These are phyloP conservation scores for Ctenosaura bakeri DNA, from an alignment of 2,797 vertebrate species.

Conservation along the genomic window DNA sequence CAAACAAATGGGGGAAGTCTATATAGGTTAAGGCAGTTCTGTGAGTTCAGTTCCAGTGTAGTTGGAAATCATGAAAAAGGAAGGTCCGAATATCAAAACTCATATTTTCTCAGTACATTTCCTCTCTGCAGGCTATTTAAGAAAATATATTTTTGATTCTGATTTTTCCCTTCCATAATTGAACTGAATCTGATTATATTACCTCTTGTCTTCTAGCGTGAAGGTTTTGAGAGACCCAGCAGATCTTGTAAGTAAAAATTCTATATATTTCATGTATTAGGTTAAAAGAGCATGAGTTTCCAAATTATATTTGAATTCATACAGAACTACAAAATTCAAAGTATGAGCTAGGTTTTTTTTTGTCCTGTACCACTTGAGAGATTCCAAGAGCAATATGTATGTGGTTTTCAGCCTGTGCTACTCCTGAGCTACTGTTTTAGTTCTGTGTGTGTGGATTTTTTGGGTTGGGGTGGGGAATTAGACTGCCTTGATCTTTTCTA, in stretches of 20 bases:
- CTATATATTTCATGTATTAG: not conserved
- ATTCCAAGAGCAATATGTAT: too few relatives aligned
- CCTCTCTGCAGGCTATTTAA: not conserved
- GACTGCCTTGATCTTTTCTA: too few relatives aligned
- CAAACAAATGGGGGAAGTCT: too few relatives aligned
- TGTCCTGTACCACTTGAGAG: too few relatives aligned
- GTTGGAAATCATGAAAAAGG: not conserved
- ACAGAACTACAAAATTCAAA: not conserved
- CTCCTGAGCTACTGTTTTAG: too few relatives aligned
- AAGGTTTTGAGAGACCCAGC: conserved; percentile 45
- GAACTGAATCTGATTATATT: not conserved
- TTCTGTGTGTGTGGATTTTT: too few relatives aligned
- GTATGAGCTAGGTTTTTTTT: not conserved
- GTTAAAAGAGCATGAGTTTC: conserved; percentile 15
- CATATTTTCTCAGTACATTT: not conserved
- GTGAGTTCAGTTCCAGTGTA: not conserved
- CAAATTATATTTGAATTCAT: not conserved
- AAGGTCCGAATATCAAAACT: not conserved
- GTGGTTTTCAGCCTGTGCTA: too few relatives aligned
- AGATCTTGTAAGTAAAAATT: conserved; percentile 61
- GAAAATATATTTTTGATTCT: not conserved
- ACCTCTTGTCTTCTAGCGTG: conserved; percentile 43
- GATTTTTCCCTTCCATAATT: not conserved
- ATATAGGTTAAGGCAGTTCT: not conserved
- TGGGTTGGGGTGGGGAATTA: too few relatives aligned